A percentile compares a stretch with the other conserved stretches of the same genome.
These are phyloP conservation scores for Oryctes rhinoceros DNA, from an alignment of 1,140 invertebrate species.

Conservation along the genomic window DNA sequence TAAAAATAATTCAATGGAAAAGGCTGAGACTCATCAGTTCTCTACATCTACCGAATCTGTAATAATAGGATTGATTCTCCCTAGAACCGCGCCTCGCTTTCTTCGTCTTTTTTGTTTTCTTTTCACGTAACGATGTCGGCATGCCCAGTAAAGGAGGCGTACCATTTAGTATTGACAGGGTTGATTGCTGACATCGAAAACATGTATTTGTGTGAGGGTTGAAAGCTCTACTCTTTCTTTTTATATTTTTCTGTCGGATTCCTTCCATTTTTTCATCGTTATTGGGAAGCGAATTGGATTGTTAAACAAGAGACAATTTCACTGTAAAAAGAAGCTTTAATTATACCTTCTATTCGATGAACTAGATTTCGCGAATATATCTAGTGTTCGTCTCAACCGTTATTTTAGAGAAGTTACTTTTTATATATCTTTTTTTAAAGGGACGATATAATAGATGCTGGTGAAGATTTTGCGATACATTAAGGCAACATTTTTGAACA, in stretches of 20 bases:
- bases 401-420: too few relatives aligned
- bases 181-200: slow-evolving; percentile 14
- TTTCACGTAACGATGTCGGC: slow-evolving; percentile 1
- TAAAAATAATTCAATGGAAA: slow-evolving; percentile 33
- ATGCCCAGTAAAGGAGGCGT: neutral
- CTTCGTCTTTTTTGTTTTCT: slow-evolving; percentile 1
- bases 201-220: slow-evolving; percentile 1
- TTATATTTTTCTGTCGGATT: neutral
- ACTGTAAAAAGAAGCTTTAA: too few relatives aligned
- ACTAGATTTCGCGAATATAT: too few relatives aligned
- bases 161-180: slow-evolving; percentile 6
- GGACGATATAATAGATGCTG: too few relatives aligned
- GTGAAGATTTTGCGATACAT: too few relatives aligned
- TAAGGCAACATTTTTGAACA: too few relatives aligned
- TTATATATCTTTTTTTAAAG: too few relatives aligned
- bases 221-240: neutral
- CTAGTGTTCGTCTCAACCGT: too few relatives aligned
- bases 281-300: too few relatives aligned
- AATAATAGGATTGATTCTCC: slow-evolving; percentile 23
- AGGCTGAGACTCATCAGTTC: slow-evolving; percentile 22
- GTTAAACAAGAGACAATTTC: too few relatives aligned
- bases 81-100: neutral
- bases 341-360: too few relatives aligned
- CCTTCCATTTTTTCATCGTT: too few relatives aligned
- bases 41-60: slow-evolving; percentile 14